Conservation (phyloP, 2,797 vertebrate genomes). For the Gadopsis marmoratus region DNA sequence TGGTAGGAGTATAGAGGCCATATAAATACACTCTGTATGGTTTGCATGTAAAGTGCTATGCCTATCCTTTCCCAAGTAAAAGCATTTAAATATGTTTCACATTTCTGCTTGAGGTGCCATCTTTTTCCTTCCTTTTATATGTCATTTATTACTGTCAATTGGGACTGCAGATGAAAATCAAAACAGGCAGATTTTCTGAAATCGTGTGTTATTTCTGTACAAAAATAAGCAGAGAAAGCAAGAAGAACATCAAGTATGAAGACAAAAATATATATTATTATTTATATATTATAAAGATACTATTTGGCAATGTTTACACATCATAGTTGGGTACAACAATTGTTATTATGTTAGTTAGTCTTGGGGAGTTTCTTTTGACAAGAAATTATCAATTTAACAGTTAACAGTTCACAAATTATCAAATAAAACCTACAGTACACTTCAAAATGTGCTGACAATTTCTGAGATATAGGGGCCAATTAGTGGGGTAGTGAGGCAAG, state of each 20-base stretch:
- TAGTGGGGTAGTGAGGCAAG: no score
- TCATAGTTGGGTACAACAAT: no score
- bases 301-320: conserved; percentile 10
- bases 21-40: conserved; percentile 55
- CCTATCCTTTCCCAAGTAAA: conserved; percentile 34
- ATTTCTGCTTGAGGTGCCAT: conserved; percentile 20
- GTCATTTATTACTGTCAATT: not conserved
- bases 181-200: conserved; percentile 14
- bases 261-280: not conserved
- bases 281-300: no score
- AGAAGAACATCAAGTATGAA: not conserved
- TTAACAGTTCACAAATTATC: no score
- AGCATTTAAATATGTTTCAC: conserved; percentile 34
- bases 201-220: not conserved
- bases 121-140: conserved; percentile 18
- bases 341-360: no score
- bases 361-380: no score
- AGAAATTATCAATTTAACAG: no score
- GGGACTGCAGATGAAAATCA: not conserved
- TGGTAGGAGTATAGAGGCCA: conserved; percentile 45
- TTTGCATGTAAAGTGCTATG: conserved; percentile 64
- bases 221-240: not conserved
- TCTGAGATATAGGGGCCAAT: no score
- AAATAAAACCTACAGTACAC: no score
- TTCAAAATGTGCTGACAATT: no score